These are phyloP conservation scores for Smutsia gigantea DNA, from an alignment of 2,797 vertebrate genomes.

Conservation along the genomic window DNA sequence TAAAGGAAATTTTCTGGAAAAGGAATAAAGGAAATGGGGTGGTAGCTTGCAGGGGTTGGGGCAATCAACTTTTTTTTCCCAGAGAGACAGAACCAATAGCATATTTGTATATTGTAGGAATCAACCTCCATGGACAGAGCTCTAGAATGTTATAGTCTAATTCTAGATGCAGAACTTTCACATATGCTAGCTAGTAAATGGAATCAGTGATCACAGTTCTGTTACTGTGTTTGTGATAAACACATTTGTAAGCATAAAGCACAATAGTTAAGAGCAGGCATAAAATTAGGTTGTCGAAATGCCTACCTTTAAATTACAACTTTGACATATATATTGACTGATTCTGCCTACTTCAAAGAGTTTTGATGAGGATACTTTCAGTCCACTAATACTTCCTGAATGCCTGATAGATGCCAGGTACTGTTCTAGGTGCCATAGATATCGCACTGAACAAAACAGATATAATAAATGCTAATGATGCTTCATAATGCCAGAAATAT, in stretches of 20 bases:
- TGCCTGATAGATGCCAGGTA: neutral
- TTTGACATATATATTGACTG: neutral
- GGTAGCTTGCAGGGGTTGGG: neutral
- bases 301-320: neutral
- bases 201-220: neutral
- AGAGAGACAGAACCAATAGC: neutral
- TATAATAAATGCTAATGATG: neutral
- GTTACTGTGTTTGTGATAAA: neutral
- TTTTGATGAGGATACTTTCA: neutral
- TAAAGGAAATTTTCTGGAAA: neutral
- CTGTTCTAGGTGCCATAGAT: neutral
- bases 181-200: neutral
- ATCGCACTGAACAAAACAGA: neutral
- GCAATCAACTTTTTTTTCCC: neutral
- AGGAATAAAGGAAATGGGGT: neutral
- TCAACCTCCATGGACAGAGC: neutral
- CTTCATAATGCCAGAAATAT: neutral
- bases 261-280: neutral
- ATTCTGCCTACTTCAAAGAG: neutral
- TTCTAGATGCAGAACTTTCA: neutral
- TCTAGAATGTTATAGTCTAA: neutral
- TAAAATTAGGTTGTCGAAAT: neutral
- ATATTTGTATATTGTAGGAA: neutral
- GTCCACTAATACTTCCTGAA: neutral
- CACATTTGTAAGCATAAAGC: neutral